These are phyloP conservation scores for Chelonoidis abingdonii DNA, from an alignment of 2,113 vertebrate genomes.

Conservation along the genomic window DNA sequence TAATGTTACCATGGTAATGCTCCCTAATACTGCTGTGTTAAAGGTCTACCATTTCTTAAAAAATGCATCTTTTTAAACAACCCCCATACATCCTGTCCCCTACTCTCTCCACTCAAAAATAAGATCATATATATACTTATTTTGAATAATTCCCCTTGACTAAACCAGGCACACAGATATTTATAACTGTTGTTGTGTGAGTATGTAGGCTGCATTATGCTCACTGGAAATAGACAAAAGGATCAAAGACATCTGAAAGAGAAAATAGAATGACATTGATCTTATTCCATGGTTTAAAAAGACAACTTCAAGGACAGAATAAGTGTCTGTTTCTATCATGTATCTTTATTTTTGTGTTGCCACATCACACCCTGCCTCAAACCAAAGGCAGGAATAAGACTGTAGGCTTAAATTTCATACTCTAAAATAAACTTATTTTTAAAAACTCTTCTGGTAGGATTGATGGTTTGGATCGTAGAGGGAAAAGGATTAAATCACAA, in stretches of 20 bases:
- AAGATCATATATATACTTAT: background rate
- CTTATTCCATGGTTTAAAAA: conserved; percentile 10
- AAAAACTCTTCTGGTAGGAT: background rate
- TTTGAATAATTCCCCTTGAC: conserved; percentile 22
- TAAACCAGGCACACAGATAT: background rate
- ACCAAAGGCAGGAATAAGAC: background rate
- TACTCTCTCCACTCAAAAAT: background rate
- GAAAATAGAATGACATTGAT: background rate
- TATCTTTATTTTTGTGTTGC: background rate
- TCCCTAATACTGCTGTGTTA: conserved; percentile 21
- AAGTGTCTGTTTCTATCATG: background rate
- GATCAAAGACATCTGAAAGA: background rate
- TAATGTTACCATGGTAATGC: conserved; percentile 18
- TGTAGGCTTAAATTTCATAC: background rate
- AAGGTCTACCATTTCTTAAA: conserved; percentile 18
- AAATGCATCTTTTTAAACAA: background rate
- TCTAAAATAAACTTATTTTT: background rate
- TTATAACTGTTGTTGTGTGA: background rate
- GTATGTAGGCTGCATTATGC: background rate
- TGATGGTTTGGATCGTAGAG: background rate
- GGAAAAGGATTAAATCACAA: background rate
- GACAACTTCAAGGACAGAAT: background rate
- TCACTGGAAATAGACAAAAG: background rate
- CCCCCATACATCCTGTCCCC: background rate
- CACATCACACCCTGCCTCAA: background rate